A percentile compares a stretch with the other conserved stretches of the same genome.
Evolutionary conservation across 2,888 invertebrate genomes (phyloP).

Genomic region (Hermaeophaga mercurialis): DNA sequence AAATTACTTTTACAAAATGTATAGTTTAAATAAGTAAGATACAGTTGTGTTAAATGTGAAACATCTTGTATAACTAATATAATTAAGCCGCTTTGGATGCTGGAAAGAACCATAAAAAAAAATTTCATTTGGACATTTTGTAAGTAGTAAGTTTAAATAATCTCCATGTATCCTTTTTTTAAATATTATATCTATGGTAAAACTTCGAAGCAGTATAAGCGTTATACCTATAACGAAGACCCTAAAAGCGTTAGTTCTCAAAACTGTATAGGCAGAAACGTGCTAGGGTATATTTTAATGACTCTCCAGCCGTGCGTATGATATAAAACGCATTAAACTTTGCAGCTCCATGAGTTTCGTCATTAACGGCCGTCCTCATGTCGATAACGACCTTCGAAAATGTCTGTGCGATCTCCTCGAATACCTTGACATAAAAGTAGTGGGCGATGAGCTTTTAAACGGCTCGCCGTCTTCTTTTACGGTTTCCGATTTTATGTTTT

Average conservation of each 20-base stretch:
- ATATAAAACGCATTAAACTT: slow-evolving; percentile 44
- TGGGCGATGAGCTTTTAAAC: slow-evolving; percentile 28
- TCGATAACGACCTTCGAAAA: slow-evolving; percentile 43
- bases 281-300: slow-evolving; percentile 31
- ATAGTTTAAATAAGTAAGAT: too few species aligned
- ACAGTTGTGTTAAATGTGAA: too few species aligned
- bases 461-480: slow-evolving; percentile 38
- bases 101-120: too few species aligned
- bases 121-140: too few species aligned
- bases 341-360: slow-evolving; percentile 41
- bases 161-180: too few species aligned
- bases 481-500: slow-evolving; percentile 42
- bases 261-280: slow-evolving; percentile 9
- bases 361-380: slow-evolving; percentile 41
- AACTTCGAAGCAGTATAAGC: too few species aligned
- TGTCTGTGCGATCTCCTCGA: slow-evolving; percentile 40
- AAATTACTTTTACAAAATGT: too few species aligned
- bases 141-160: too few species aligned
- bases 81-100: too few species aligned
- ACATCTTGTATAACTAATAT: too few species aligned
- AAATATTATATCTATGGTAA: too few species aligned
- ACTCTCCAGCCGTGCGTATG: slow-evolving; percentile 35
- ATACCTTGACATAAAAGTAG: slow-evolving; percentile 39
- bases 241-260: neutral
- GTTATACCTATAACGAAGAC: too few species aligned